These are phyloP conservation scores for Drosophila bocqueti DNA, from an alignment of 1,140 invertebrate species.

Conservation along the genomic window DNA sequence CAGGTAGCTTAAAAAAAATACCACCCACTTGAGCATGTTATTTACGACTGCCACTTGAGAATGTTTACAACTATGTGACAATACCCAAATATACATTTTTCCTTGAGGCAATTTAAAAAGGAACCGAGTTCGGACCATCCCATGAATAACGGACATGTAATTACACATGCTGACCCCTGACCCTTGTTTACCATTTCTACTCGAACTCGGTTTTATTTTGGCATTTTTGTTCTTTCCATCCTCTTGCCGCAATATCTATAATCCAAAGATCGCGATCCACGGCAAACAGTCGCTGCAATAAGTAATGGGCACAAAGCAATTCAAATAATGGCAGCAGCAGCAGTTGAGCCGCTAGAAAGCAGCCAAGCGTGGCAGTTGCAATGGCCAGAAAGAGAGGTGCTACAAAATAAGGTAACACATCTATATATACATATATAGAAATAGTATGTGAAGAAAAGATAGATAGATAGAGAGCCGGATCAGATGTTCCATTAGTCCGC, in stretches of 20 bases:
- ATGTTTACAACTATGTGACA: constrained; percentile 12
- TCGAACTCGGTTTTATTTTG: background rate
- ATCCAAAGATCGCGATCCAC: constrained; percentile 44
- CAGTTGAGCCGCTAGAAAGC: constrained; percentile 69
- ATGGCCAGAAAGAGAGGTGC: constrained; percentile 5
- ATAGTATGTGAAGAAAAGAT: background rate
- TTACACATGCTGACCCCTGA: constrained; percentile 18
- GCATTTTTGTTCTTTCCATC: background rate
- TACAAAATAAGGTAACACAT: constrained; percentile 5
- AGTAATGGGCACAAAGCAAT: constrained; percentile 77
- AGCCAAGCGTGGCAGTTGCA: constrained; percentile 64
- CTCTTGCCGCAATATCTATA: constrained; percentile 24
- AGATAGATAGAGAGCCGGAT: constrained; percentile 1
- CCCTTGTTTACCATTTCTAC: constrained; percentile 1
- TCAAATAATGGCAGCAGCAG: constrained; percentile 67
- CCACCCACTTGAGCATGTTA: background rate
- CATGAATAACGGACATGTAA: background rate
- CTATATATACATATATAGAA: background rate
- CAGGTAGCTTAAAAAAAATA: constrained; percentile 1
- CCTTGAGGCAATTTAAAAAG: background rate
- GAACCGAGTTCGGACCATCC: too few relatives aligned
- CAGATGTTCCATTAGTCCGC: constrained; percentile 41
- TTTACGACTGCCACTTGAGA: constrained; percentile 12
- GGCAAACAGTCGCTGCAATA: constrained; percentile 64
- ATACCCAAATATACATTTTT: background rate